A percentile compares a stretch with the other conserved stretches of the same genome.
phyloP scores from a whole-genome alignment of 37 sponge, comb jelly and placozoan species.

The Eunapius fragilis region DNA sequence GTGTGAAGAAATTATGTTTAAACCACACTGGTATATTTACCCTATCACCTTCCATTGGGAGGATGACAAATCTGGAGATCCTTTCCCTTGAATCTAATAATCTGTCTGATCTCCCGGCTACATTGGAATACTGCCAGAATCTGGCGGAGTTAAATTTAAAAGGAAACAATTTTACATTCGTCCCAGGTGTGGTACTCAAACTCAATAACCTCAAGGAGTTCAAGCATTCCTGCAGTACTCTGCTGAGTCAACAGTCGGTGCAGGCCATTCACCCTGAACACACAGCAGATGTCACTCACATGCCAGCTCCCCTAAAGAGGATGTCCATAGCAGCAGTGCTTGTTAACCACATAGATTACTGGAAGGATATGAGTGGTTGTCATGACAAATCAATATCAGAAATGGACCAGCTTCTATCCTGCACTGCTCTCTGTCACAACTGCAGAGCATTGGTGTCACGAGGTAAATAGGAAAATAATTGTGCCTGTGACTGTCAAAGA shows the following conservation, averaged over 20 bases:
- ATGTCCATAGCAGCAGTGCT: too few relatives aligned
- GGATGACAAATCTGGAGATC: slow-evolving; percentile 46
- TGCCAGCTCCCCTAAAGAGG: too few relatives aligned
- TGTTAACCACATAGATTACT: too few relatives aligned
- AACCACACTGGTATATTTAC: slow-evolving; percentile 16
- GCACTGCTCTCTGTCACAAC: too few relatives aligned
- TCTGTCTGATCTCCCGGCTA: slow-evolving; percentile 55
- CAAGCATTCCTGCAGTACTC: slow-evolving; percentile 29
- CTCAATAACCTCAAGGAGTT: slow-evolving; percentile 43
- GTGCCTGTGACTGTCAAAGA: too few relatives aligned
- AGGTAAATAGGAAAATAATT: too few relatives aligned
- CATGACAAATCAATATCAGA: too few relatives aligned
- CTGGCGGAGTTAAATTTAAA: slow-evolving; percentile 25
- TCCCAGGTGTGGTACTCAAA: slow-evolving; percentile 50
- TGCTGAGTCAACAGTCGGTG: slow-evolving; percentile 1
- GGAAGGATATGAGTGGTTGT: too few relatives aligned
- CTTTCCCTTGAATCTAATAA: slow-evolving; percentile 57
- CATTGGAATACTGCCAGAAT: slow-evolving; percentile 53
- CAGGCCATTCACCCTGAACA: not conserved
- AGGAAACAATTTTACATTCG: slow-evolving; percentile 15
- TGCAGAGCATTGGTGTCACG: too few relatives aligned
- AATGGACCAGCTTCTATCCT: too few relatives aligned
- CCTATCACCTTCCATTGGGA: slow-evolving; percentile 65
- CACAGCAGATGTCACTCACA: too few relatives aligned
- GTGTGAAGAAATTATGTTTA: slow-evolving; percentile 50